phyloP scores from a whole-genome alignment of 2,888 invertebrate species.

The Andrena dorsata region DNA sequence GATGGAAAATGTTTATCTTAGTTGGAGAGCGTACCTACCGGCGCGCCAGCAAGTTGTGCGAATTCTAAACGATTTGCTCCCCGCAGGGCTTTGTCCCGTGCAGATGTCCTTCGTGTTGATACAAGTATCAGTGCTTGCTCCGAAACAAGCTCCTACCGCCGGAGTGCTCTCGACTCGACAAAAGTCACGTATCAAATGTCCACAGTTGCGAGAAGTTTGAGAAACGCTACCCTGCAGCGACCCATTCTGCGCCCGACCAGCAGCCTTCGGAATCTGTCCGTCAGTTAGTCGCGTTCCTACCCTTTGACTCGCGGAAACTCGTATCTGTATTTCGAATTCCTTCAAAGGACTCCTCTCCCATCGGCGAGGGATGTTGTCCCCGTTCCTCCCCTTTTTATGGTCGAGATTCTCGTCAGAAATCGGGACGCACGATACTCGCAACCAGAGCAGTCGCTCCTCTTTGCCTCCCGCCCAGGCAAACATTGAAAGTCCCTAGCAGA shows the following conservation, averaged over 20 bases:
- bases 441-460: too few species aligned
- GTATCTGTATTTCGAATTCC: conserved; percentile 27
- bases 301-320: conserved; percentile 31
- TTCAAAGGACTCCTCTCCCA: neutral
- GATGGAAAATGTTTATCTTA: conserved; percentile 8
- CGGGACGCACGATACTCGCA: neutral
- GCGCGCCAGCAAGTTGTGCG: conserved; percentile 3
- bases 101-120: conserved; percentile 9
- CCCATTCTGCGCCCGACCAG: conserved; percentile 1
- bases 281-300: conserved; percentile 13
- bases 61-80: conserved; percentile 12
- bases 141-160: neutral
- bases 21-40: neutral
- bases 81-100: neutral
- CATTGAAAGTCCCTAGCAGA: too few species aligned
- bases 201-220: conserved; percentile 23
- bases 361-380: neutral
- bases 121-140: neutral
- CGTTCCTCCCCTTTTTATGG: neutral
- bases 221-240: conserved; percentile 19
- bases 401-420: neutral
- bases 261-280: conserved; percentile 1
- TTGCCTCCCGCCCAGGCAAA: too few species aligned
- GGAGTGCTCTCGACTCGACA: neutral
- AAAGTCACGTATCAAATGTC: conserved; percentile 43